Evolutionary conservation across 2,888 invertebrate species (phyloP), one percentile per base, ranked within the genome.

Genomic region (Anorthoa munda): DNA sequence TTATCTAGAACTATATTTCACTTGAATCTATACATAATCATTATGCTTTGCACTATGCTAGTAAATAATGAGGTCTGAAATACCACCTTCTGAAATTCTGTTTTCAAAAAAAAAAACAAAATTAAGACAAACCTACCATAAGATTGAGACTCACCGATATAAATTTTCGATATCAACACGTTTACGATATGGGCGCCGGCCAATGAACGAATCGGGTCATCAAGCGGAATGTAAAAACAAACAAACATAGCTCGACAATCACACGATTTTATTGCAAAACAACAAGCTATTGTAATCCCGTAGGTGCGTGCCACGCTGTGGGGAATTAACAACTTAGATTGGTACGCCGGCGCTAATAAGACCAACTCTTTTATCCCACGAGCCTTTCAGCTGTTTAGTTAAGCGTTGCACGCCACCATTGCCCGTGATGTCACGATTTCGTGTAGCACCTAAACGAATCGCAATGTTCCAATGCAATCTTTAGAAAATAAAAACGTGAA

Each of bases 271-370:
- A 79, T 87, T 77, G 72, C 66, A 76, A 84, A 86, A 81, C 74
- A 85, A 77, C 78, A 66, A 81, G 73, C 72, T 81, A 77, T 85
- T 78, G 87, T 90, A 89, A 92, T 90, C 88, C 90, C 65, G 61
- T 76, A 85, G 83, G 84, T 90, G 90, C 90, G 90, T 91, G 89
- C 79, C 79, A 74, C 81, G 81, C 77, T 88, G 81, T 69, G 55
- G 81, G 87, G 91, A 88, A 90, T 92, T 90, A 92, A 86, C 84
- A 92, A 92, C 90, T 92, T 92, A 89, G 91, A 92, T 92, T 92
- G 91, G 89, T 81, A 84, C 79, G 75, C 76, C 77, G 80, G 61
- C 72, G 79, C 87, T 89, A 90, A 89, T 89, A 87, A 87, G 83
- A 82, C 73, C 73, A 86, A 81, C 85, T 87, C 81, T 90, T 88